Conservation (phyloP, 2,797 vertebrate genomes). For the Cygnus olor region DNA sequence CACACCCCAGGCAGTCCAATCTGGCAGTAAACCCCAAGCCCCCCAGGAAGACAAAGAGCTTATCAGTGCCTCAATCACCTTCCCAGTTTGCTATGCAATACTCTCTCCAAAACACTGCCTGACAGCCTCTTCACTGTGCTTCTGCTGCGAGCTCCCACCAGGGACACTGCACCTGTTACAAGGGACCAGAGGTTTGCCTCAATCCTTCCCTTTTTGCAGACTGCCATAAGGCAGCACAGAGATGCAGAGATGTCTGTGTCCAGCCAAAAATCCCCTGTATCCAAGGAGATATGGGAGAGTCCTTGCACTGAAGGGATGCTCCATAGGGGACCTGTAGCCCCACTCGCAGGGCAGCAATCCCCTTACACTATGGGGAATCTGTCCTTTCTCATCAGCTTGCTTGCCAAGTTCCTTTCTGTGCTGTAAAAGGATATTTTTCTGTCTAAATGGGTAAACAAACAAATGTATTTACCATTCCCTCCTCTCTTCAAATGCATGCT, state of each 20-base stretch:
- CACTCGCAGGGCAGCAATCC: neutral
- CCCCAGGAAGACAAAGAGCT: neutral
- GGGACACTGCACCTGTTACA: fast-evolving
- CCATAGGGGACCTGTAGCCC: neutral
- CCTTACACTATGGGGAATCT: neutral
- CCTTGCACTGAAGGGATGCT: neutral
- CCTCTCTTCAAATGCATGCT: neutral
- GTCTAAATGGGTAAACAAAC: neutral
- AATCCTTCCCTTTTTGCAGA: neutral
- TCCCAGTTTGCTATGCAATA: neutral
- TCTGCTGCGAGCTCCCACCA: neutral
- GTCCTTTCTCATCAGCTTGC: neutral
- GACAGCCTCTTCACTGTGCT: neutral
- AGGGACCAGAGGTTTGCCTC: neutral
- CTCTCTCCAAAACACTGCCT: neutral
- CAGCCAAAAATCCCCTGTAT: neutral
- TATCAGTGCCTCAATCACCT: neutral
- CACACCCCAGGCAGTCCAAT: neutral
- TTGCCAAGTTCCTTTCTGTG: neutral
- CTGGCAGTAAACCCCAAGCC: neutral
- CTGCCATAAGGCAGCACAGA: neutral
- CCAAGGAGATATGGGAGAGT: neutral
- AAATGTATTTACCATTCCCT: neutral
- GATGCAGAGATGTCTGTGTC: neutral
- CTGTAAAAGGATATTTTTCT: neutral